Evolutionary conservation across 1,140 invertebrate species (phyloP), one percentile per base, ranked within the genome.

Genomic region (Diorhabda sublineata): DNA sequence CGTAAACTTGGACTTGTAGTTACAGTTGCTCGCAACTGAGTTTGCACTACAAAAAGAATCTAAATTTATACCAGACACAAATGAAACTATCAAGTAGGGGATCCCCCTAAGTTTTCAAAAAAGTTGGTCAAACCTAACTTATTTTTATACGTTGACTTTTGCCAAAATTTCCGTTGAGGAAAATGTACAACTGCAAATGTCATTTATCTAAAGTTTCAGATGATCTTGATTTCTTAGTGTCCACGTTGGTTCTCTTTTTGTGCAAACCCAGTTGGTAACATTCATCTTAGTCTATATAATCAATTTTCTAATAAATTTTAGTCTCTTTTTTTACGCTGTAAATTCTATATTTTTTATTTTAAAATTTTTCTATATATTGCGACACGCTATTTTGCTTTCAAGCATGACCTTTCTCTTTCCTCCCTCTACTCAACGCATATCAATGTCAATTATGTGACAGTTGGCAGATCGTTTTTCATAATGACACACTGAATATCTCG

Each of bases 381-480:
- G 43, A 59, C 9, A 41, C 45, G 65, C 65, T 67, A 67, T 60
- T 52, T 45, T 11, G 65, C 65, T 59, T 60, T 67, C 65, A 45
- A 42, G 65, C 65, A 67, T 67, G 65, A 3, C 42, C 45, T 60
- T 67, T 67, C 56, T 58, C 52, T 58, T 42, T 57, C 43, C 45
- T 41, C 43, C 44, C 57, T 67, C 44, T 61, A 67, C 58, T 67
- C n/a, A 67, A 60, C 65, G 65, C 65, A 59, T 60, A 26, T 26
- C 26, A 26, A 26, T 26, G 26, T 26, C 26, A 26, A 26, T 26
- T 26, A 26, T 26, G 26, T 26, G 26, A 26, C 26, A 26, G 26
- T 26, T 26, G 26, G 26, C 26, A 26, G 26, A 26, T 26, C 26
- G 26, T 26, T 26, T 26, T 26, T 26, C 26, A 26, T 26, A 26